A percentile compares a stretch with the other conserved stretches of the same genome.
These are phyloP conservation scores for Rhopalosiphum padi DNA, from an alignment of 1,140 invertebrate genomes.

Conservation along the genomic window DNA sequence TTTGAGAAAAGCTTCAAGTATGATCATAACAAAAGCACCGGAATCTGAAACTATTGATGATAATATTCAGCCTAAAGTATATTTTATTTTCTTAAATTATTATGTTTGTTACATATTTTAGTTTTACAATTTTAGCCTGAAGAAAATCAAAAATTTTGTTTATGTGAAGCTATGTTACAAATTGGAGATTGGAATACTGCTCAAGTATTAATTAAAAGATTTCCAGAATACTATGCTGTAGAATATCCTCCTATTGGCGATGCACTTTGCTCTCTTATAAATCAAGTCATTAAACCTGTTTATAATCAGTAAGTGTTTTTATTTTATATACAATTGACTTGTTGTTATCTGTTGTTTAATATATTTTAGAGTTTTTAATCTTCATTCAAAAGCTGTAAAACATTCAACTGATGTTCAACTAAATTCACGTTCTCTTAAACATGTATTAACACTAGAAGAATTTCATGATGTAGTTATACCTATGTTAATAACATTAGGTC, in stretches of 20 bases:
- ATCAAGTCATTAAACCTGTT: slow-evolving; percentile 85
- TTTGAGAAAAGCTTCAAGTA: slow-evolving; percentile 68
- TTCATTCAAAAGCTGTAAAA: slow-evolving; percentile 74
- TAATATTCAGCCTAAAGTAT: slow-evolving; percentile 66
- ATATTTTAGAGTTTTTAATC: slow-evolving; percentile 66
- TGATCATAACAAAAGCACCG: slow-evolving; percentile 85
- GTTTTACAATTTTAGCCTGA: slow-evolving; percentile 67
- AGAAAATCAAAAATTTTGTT: slow-evolving; percentile 91
- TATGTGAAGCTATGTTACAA: slow-evolving; percentile 86
- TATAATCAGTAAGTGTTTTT: slow-evolving; percentile 75
- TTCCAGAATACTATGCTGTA: slow-evolving; percentile 83
- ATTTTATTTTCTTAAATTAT: slow-evolving; percentile 26
- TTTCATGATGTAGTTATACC: slow-evolving; percentile 81
- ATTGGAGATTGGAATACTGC: slow-evolving; percentile 92
- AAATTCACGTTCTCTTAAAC: slow-evolving; percentile 70
- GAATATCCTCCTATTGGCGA: slow-evolving; percentile 81
- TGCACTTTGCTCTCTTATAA: slow-evolving; percentile 81
- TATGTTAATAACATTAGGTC: slow-evolving; percentile 87
- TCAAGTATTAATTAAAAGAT: slow-evolving; percentile 75
- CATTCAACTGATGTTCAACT: slow-evolving; percentile 68
- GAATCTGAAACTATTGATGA: slow-evolving; percentile 75
- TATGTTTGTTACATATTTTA: slow-evolving; percentile 50
- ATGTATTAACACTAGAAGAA: slow-evolving; percentile 73
- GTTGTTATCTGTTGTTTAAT: slow-evolving; percentile 66
- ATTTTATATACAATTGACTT: neutral